phyloP scores from a whole-genome alignment of 2,113 vertebrate genomes.

The Archilochus colubris region DNA sequence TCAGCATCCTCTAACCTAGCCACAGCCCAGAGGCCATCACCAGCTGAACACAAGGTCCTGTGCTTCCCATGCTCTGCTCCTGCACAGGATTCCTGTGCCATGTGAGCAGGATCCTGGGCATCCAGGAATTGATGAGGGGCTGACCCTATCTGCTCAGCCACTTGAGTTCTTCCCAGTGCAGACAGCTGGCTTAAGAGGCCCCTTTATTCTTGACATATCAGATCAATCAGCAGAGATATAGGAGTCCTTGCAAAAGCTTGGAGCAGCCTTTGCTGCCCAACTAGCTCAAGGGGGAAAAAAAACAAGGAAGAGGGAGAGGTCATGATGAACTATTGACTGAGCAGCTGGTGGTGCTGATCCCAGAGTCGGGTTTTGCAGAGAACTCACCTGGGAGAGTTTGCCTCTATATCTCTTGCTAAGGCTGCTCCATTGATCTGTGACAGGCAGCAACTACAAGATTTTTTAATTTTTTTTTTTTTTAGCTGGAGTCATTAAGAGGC shows the following conservation, averaged over 20 bases:
- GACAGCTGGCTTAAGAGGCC: constrained; percentile 38
- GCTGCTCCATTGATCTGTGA: constrained; percentile 45
- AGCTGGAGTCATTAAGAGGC: constrained; percentile 40
- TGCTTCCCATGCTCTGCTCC: neutral
- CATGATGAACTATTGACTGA: constrained; percentile 53
- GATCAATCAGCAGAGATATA: constrained; percentile 36
- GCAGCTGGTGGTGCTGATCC: neutral
- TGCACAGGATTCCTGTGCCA: neutral
- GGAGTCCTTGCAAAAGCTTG: constrained; percentile 27
- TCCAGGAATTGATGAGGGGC: constrained; percentile 22
- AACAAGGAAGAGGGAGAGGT: constrained; percentile 54
- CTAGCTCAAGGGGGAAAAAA: constrained; percentile 1
- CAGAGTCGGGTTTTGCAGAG: neutral
- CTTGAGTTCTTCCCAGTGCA: neutral
- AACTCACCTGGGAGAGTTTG: constrained; percentile 4
- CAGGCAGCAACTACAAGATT: neutral
- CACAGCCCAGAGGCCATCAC: too few species aligned
- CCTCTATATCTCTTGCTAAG: neutral
- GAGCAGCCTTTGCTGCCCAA: constrained; percentile 23
- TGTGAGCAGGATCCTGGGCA: neutral
- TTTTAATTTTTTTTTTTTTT: neutral
- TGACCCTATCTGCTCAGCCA: neutral
- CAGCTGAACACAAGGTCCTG: too few species aligned
- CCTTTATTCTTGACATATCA: constrained; percentile 4
- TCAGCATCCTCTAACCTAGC: too few species aligned